phyloP scores from a whole-genome alignment of 1,140 invertebrate species.

The Drosophila lacteicornis region DNA sequence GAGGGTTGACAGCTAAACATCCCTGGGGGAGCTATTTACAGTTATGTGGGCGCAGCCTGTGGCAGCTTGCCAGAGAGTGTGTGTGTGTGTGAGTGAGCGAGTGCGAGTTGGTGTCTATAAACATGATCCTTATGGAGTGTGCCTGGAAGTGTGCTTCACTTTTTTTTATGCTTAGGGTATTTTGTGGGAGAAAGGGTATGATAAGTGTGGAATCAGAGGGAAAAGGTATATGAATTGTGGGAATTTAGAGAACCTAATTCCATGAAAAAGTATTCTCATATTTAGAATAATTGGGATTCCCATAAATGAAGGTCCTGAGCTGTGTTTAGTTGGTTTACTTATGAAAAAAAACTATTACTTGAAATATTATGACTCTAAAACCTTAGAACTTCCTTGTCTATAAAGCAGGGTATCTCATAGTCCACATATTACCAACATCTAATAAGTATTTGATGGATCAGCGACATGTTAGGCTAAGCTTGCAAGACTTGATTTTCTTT shows the following conservation, averaged over 20 bases:
- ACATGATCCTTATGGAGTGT: constrained; percentile 79
- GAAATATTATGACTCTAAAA: too few species aligned
- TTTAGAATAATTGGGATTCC: background rate
- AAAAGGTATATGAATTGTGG: too few species aligned
- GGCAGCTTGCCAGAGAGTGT: constrained; percentile 8
- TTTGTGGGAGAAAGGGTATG: background rate
- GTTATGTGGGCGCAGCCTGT: constrained; percentile 43
- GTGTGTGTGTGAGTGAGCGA: constrained; percentile 16
- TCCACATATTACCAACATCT: background rate
- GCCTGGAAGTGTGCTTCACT: constrained; percentile 65
- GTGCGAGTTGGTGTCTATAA: constrained; percentile 68
- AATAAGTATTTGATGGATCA: constrained; percentile 24
- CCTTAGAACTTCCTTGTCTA: background rate
- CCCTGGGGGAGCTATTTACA: constrained; percentile 83
- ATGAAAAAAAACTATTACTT: too few species aligned
- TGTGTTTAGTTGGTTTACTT: background rate
- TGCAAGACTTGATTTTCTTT: constrained; percentile 19
- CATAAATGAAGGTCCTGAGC: background rate
- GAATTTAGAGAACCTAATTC: background rate
- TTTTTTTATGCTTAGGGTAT: constrained; percentile 19
- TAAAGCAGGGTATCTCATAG: background rate
- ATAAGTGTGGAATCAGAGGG: background rate
- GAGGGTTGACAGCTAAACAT: constrained; percentile 82
- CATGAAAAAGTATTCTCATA: background rate
- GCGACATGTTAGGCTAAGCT: constrained; percentile 47